Conservation (phyloP, 2,113 vertebrate species). For the Merops nubicus region DNA sequence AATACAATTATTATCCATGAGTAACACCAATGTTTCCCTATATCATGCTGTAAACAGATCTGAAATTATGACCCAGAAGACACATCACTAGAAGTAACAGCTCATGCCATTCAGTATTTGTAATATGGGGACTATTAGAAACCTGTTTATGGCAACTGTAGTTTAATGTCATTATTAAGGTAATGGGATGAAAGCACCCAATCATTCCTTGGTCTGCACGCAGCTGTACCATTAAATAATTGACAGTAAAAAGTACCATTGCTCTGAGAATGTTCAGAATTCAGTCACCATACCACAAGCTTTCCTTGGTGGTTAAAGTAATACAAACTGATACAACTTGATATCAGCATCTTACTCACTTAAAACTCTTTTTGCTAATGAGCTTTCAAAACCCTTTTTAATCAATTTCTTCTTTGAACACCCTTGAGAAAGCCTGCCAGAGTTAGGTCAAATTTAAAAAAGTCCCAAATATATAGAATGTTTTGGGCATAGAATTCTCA, state of each 20-base stretch:
- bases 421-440: neutral
- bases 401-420: neutral
- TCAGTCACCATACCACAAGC: neutral
- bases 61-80: neutral
- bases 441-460: neutral
- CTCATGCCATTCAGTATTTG: neutral
- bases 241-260: neutral
- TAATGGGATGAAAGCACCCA: neutral
- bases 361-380: neutral
- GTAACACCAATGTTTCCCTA: neutral
- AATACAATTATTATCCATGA: neutral
- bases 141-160: neutral
- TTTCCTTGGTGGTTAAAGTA: neutral
- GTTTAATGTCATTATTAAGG: neutral
- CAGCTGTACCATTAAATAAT: neutral
- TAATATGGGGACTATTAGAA: neutral
- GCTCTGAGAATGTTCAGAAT: neutral
- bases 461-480: neutral
- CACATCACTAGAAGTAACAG: neutral
- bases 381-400: neutral
- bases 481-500: neutral
- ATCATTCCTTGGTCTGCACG: neutral
- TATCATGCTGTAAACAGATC: neutral
- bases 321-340: neutral
- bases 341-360: neutral